Evolutionary conservation across 2,888 invertebrate genomes (phyloP).

Genomic region (Hypomecis atomaria): DNA sequence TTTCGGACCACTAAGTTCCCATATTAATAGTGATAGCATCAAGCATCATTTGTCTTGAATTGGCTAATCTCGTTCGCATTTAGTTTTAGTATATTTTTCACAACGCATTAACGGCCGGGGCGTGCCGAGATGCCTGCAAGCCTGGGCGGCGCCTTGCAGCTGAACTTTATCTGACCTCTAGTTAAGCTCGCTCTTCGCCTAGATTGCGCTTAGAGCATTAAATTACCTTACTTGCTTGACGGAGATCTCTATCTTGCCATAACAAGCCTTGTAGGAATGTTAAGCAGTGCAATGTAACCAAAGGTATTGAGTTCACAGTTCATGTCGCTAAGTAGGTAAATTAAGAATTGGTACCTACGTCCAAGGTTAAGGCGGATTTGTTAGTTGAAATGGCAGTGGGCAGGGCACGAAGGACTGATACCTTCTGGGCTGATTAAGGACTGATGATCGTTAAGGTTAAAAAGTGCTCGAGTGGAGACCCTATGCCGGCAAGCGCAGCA

Average conservation of each 20-base stretch:
- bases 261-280: background rate
- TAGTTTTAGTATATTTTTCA: constrained; percentile 46
- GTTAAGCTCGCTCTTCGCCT: constrained; percentile 49
- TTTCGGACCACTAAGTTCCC: constrained; percentile 3
- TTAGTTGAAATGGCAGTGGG: no score
- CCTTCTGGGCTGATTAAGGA: no score
- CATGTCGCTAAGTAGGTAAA: no score
- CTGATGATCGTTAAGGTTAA: no score
- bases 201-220: constrained; percentile 46
- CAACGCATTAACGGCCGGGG: constrained; percentile 44
- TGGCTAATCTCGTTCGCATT: constrained; percentile 34
- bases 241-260: constrained; percentile 35
- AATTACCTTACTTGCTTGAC: constrained; percentile 47
- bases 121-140: constrained; percentile 51
- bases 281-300: background rate
- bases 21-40: constrained; percentile 27
- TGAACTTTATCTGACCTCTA: constrained; percentile 67
- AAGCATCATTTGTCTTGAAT: constrained; percentile 35
- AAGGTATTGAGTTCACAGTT: background rate
- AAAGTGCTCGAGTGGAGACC: no score
- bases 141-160: constrained; percentile 51
- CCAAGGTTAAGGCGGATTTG: no score
- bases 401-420: no score
- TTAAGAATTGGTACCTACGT: no score
- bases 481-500: no score